Percentiles rank a stretch among this genome's conserved stretches.
These are phyloP conservation scores for Papilio machaon DNA, from an alignment of 1,140 invertebrate species.

Conservation along the genomic window DNA sequence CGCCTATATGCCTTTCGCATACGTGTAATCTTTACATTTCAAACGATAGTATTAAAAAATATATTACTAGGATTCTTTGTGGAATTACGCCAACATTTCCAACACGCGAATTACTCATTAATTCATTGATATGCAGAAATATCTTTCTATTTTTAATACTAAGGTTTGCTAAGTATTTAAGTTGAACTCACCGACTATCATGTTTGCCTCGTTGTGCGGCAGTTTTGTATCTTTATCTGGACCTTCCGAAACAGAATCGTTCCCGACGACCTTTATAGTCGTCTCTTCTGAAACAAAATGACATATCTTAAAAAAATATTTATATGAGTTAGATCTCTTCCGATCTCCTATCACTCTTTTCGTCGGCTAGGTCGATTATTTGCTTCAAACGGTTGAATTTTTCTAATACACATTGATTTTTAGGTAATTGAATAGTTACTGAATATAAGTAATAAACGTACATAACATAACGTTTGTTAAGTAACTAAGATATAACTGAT, in stretches of 20 bases:
- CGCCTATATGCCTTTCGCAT: too few relatives aligned
- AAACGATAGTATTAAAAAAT: too few relatives aligned
- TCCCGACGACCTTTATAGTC: slow-evolving; percentile 51
- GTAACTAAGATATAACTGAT: background rate
- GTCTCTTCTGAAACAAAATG: slow-evolving; percentile 32
- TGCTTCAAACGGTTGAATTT: too few relatives aligned
- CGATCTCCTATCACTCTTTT: background rate
- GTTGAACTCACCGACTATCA: slow-evolving; percentile 72
- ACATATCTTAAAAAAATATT: background rate
- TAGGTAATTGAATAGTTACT: background rate
- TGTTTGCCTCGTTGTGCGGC: slow-evolving; percentile 73
- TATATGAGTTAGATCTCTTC: background rate
- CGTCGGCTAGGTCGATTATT: background rate
- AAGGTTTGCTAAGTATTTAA: too few relatives aligned
- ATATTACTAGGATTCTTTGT: too few relatives aligned
- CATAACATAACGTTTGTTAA: background rate
- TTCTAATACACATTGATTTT: background rate
- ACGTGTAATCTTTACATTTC: too few relatives aligned
- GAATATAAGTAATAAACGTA: background rate
- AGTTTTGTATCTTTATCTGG: slow-evolving; percentile 63
- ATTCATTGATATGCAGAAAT: too few relatives aligned
- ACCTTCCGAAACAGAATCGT: slow-evolving; percentile 56
- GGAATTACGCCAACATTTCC: too few relatives aligned
- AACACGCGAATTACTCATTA: too few relatives aligned
- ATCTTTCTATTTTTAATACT: too few relatives aligned